phyloP scores from a whole-genome alignment of 2,797 vertebrate species.

The Ptychobarbus kaznakovi region DNA sequence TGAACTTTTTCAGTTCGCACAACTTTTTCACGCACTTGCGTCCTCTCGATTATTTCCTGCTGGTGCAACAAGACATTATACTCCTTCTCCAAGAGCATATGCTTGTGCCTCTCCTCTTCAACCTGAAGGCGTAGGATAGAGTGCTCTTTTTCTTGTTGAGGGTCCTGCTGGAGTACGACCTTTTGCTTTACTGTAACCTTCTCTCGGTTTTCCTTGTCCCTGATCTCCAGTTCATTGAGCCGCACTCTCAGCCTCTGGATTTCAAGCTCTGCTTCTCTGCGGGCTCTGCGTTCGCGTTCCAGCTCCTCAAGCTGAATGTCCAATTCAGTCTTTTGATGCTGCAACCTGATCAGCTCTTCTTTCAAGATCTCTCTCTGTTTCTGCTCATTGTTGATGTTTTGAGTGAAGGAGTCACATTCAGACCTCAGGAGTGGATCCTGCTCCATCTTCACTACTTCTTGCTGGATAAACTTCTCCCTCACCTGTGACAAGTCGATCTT shows the following conservation, averaged over 20 bases:
- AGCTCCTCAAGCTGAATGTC: conserved; percentile 93
- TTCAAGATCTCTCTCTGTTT: conserved; percentile 86
- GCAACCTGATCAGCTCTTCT: conserved; percentile 83
- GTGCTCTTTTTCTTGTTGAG: conserved; percentile 94
- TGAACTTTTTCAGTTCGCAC: conserved; percentile 94
- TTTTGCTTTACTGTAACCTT: conserved; percentile 95
- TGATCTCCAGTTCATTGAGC: conserved; percentile 85
- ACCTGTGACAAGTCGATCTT: conserved; percentile 91
- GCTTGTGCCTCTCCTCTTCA: conserved; percentile 90
- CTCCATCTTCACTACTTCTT: conserved; percentile 92
- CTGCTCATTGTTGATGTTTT: conserved; percentile 88
- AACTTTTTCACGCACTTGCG: conserved; percentile 92
- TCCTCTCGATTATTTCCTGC: conserved; percentile 85
- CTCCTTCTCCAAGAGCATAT: conserved; percentile 87
- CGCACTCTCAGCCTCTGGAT: conserved; percentile 88
- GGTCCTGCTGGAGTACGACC: conserved; percentile 95
- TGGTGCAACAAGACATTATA: conserved; percentile 83
- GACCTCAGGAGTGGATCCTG: conserved; percentile 86
- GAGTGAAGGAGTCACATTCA: conserved; percentile 82
- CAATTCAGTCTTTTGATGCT: conserved; percentile 84
- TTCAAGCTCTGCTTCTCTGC: conserved; percentile 91
- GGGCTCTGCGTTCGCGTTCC: conserved; percentile 88
- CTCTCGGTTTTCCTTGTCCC: conserved; percentile 88
- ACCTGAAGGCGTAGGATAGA: conserved; percentile 89
- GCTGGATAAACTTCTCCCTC: conserved; percentile 89